A percentile compares a stretch with the other conserved stretches of the same genome.
Conservation (phyloP, 2,888 invertebrate genomes). For the Cerceris rybyensis region DNA sequence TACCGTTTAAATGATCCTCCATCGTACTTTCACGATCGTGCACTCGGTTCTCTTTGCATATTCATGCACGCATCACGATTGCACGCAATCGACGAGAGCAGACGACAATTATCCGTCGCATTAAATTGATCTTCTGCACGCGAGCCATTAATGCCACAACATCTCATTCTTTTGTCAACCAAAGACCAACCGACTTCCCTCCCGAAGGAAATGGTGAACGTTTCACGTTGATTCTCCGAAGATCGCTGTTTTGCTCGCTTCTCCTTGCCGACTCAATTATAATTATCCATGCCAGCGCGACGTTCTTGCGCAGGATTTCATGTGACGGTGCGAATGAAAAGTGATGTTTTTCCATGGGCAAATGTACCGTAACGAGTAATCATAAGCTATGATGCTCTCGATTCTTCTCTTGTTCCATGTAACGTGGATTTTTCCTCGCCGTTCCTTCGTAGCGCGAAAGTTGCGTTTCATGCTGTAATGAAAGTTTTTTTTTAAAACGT, state of each 20-base stretch:
- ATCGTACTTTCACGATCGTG: constrained; percentile 26
- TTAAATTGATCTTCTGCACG: constrained; percentile 38
- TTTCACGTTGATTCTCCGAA: not conserved
- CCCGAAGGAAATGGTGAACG: too few species aligned
- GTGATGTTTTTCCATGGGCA: not conserved
- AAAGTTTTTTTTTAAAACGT: constrained; percentile 9
- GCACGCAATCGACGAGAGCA: constrained; percentile 29
- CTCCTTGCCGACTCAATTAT: not conserved
- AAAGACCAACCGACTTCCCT: not conserved
- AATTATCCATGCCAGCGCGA: not conserved
- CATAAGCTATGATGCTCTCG: not conserved
- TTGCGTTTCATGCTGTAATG: constrained; percentile 18
- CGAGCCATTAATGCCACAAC: constrained; percentile 30
- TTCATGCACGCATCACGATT: constrained; percentile 33
- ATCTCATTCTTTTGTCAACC: not conserved
- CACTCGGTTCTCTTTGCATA: constrained; percentile 18
- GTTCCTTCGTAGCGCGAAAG: constrained; percentile 11
- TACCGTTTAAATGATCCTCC: constrained; percentile 15
- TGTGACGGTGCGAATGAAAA: not conserved
- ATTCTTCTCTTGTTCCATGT: constrained; percentile 10
- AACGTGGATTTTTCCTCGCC: constrained; percentile 3
- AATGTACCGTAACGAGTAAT: constrained; percentile 2
- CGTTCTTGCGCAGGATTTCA: not conserved
- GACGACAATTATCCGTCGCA: constrained; percentile 38
- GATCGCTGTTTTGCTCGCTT: not conserved